Evolutionary conservation across 2,888 invertebrate species (phyloP), one percentile per base, ranked within the genome.

Genomic region (Plusia festucae): DNA sequence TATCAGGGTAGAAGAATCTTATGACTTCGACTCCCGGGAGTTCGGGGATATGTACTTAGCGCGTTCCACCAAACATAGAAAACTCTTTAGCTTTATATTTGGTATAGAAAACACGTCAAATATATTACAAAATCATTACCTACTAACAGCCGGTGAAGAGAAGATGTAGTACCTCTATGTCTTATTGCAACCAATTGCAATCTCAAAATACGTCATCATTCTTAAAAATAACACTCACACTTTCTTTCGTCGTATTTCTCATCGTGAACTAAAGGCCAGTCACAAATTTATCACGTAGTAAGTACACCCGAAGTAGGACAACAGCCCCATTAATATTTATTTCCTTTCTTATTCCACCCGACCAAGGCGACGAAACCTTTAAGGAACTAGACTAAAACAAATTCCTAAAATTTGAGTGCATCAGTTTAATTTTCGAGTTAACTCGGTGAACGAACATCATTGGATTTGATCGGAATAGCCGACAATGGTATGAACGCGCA

Each of bases 401-500:
- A 18, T 46, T 46, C 7, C 18, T 46, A 9, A 18, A 49, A 49
- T 20, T 11, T 11, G 8, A 16, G 18, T 49, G 18, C 46, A 49
- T 49, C 20, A 49, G 18, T 49, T 49, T 20, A 8, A 49, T 18
- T 16, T 8, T 58, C 0, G n/a, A 15, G n/a, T 44, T 20, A 24
- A 32, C 55, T n/a, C 27, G 11, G 44, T 58, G 30, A 57, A 54
- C 32, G 22, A n/a, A 46, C 46, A 49, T 54, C 34, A 62, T 62
- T 74, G 51, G 34, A 73, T 62, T 30, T 40, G 57, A 11, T 53
- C 57, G 70, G 59, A 64, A 70, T 59, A 56, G 15, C 16, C n/a
- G n/a, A 49, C 44, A n/a, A 53, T 74, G 34, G 76, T 75, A 72
- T 70, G 64, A 18, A 20, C 46, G 11, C 18, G 20, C 55, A 63